Base-by-base conservation (phyloP, 1,140 invertebrate genomes). In the Neomicropteryx cornuta region DNA sequence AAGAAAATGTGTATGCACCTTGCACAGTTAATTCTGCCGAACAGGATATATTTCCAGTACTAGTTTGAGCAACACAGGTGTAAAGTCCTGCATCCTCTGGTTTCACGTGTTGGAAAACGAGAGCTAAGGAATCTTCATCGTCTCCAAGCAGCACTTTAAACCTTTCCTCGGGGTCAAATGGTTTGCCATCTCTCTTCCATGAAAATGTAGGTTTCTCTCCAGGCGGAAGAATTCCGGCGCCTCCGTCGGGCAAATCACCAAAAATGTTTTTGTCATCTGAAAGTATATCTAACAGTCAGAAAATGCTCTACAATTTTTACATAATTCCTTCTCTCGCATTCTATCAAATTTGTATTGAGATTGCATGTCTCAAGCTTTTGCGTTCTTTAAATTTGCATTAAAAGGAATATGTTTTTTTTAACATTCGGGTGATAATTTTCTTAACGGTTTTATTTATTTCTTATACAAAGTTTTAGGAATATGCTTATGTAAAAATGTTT, bases 81-180 rank as follows among this genome's bases (percentile, higher is more conserved):
- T 97, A 96, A 3, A 93, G 68, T 4, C 92, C 92, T 18, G 89
- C 89, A 60, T 96, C 90, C 55, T 93, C 89, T 0, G 87, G 87
- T 51, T 80, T 87, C 0, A 95, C 90, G 50, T 95, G 87, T 51
- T 93, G 87, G 62, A 97, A 95, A 1, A 94, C 83, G 8, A 97
- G 62, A 14, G 86, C 87, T 31, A 95, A 65, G 0, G 85, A 93
- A 50, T 95, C 91, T 51, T 94, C 90, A 46, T 93, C 87, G 47
- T 93, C 87, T 45, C 87, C 83, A 51, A 93, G 84, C 5, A 93
- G 64, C 13, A 97, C 89, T 62, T 96, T 93, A 57, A 95, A 95
- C 37, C 90, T 76, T 52, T 95, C 90, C 53, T 90, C 87, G 3
- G 91, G 87, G 53, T 92, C 85, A 52, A 95, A 91, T 6, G 82